Conservation (phyloP, 2,797 vertebrate species). For the Streptopelia turtur region DNA sequence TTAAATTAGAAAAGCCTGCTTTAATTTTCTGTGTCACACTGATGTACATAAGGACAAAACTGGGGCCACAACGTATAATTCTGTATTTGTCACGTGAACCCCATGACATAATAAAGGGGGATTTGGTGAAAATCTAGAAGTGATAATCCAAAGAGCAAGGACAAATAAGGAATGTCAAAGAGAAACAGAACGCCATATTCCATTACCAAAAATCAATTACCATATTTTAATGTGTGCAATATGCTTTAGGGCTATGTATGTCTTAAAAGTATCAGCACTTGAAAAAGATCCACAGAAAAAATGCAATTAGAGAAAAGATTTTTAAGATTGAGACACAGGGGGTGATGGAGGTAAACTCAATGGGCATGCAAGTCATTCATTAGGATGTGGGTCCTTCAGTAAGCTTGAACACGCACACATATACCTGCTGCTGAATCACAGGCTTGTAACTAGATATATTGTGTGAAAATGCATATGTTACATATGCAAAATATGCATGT, state of each 20-base stretch:
- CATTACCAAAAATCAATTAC: background rate
- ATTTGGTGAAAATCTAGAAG: background rate
- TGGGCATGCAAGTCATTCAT: background rate
- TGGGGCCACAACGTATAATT: background rate
- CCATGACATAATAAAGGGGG: background rate
- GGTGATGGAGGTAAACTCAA: background rate
- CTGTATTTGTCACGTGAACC: accelerated
- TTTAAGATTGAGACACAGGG: background rate
- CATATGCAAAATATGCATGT: background rate
- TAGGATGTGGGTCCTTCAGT: background rate
- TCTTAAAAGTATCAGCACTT: background rate
- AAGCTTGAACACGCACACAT: background rate
- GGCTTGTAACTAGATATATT: background rate
- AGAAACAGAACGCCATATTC: background rate
- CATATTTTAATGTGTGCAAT: background rate
- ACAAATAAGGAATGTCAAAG: background rate
- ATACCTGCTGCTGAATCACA: background rate
- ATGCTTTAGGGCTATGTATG: background rate
- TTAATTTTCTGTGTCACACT: background rate
- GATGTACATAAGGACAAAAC: background rate
- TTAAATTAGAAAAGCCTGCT: background rate
- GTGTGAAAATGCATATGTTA: background rate
- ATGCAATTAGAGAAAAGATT: background rate
- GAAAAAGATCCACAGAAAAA: background rate
- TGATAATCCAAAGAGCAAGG: background rate